Evolutionary conservation across 2,888 invertebrate species (phyloP).

Genomic region (Hyposoter didymator): DNA sequence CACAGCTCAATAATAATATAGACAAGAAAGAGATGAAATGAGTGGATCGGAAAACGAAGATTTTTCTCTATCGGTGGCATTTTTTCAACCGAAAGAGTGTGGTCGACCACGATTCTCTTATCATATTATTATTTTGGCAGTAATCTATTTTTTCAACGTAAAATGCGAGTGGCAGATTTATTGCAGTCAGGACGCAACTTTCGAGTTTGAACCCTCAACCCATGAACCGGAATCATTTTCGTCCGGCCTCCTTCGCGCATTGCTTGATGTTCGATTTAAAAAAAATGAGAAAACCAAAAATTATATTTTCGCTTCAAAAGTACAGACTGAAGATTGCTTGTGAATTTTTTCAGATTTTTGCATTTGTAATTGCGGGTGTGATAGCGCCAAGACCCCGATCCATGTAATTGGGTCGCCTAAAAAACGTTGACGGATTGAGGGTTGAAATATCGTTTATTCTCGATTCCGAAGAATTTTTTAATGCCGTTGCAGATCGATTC

Average conservation of each 20-base stretch:
- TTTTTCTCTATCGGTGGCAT: background rate
- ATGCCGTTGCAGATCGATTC: background rate
- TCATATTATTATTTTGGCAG: background rate
- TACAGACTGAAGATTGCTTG: no score
- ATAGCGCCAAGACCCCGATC: no score
- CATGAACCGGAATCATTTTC: no score
- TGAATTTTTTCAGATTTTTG: no score
- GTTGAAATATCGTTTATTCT: no score
- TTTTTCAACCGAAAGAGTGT: background rate
- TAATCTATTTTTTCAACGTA: background rate
- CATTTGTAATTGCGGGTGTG: no score
- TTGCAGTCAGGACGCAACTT: background rate
- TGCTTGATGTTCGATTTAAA: no score
- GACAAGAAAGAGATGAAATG: conserved; percentile 55
- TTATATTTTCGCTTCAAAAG: no score
- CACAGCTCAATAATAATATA: conserved; percentile 74
- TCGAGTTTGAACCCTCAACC: background rate
- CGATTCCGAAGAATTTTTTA: background rate
- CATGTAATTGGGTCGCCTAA: no score
- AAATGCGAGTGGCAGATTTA: background rate
- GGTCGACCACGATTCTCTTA: background rate
- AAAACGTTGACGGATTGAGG: no score
- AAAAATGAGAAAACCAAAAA: no score
- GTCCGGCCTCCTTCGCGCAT: no score
- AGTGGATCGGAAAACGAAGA: background rate